phyloP scores from a whole-genome alignment of 2,797 vertebrate genomes.

The Etheostoma perlongum region DNA sequence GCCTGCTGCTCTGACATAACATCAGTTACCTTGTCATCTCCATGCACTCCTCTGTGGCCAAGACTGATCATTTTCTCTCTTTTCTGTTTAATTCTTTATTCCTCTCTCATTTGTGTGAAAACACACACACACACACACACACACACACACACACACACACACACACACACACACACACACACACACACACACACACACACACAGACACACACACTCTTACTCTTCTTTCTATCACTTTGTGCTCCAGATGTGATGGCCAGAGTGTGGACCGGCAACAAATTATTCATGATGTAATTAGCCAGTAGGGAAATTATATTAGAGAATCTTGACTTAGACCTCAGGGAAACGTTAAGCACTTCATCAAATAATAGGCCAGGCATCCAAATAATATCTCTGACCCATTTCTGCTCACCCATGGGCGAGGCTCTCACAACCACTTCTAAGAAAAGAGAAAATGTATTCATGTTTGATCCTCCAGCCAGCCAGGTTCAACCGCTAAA shows the following conservation, averaged over 20 bases:
- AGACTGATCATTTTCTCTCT: conserved; percentile 49
- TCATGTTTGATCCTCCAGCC: conserved; percentile 31
- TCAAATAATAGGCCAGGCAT: conserved; percentile 63
- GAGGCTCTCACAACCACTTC: conserved; percentile 28
- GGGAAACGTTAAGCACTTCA: conserved; percentile 74
- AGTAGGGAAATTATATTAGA: conserved; percentile 69
- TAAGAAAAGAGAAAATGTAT: conserved; percentile 42
- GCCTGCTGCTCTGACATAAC: conserved; percentile 66
- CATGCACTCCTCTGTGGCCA: conserved; percentile 47
- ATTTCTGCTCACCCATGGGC: conserved; percentile 53
- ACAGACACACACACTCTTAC: neutral
- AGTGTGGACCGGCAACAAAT: conserved; percentile 67
- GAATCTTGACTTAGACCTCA: conserved; percentile 71
- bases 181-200: neutral
- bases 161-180: neutral
- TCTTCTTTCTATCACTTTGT: conserved; percentile 37
- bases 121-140: conserved; percentile 19
- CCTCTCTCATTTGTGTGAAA: conserved; percentile 28
- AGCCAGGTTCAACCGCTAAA: conserved; percentile 27
- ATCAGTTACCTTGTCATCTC: conserved; percentile 73
- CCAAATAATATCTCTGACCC: conserved; percentile 73
- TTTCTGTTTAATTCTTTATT: conserved; percentile 51
- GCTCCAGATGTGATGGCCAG: conserved; percentile 58
- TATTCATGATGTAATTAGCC: conserved; percentile 81
- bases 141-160: neutral